These are phyloP conservation scores for Tachystola acroxantha DNA, from an alignment of 2,888 invertebrate species.

Conservation along the genomic window DNA sequence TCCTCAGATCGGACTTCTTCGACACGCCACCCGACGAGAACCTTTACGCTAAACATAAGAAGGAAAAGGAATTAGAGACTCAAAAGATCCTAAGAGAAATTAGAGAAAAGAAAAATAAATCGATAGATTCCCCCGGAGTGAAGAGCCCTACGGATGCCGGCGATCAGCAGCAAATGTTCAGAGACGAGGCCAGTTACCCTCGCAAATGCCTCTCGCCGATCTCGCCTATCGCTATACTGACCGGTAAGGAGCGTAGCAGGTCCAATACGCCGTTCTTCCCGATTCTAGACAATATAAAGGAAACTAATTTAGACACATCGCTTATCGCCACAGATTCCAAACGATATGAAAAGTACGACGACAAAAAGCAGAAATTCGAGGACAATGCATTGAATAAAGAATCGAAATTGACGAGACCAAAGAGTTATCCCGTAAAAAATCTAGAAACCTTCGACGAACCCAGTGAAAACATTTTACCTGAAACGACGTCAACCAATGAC, in stretches of 20 bases:
- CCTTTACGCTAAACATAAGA: conserved; percentile 78
- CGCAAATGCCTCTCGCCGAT: conserved; percentile 61
- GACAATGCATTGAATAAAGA: conserved; percentile 47
- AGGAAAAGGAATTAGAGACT: conserved; percentile 82
- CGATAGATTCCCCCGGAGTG: conserved; percentile 41
- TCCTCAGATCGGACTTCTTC: conserved; percentile 88
- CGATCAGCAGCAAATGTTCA: conserved; percentile 31
- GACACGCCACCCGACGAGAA: conserved; percentile 84
- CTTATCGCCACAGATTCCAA: conserved; percentile 25
- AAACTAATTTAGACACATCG: conserved; percentile 48
- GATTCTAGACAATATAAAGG: conserved; percentile 70
- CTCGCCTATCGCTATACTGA: conserved; percentile 23
- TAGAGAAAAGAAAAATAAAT: conserved; percentile 77
- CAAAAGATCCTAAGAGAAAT: conserved; percentile 83
- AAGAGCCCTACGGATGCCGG: conserved; percentile 38
- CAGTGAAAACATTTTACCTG: conserved; percentile 27
- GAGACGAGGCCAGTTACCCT: conserved; percentile 33
- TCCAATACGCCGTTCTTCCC: conserved; percentile 71
- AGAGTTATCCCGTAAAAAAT: conserved; percentile 77
- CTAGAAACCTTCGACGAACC: conserved; percentile 47
- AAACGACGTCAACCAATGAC: conserved; percentile 31
- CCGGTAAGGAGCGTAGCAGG: conserved; percentile 61
- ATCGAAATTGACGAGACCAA: conserved; percentile 71
- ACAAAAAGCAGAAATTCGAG: conserved; percentile 31
- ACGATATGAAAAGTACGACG: conserved; percentile 23